These are phyloP conservation scores for Acrocephalus arundinaceus DNA, from an alignment of 2,113 vertebrate species.

Conservation along the genomic window DNA sequence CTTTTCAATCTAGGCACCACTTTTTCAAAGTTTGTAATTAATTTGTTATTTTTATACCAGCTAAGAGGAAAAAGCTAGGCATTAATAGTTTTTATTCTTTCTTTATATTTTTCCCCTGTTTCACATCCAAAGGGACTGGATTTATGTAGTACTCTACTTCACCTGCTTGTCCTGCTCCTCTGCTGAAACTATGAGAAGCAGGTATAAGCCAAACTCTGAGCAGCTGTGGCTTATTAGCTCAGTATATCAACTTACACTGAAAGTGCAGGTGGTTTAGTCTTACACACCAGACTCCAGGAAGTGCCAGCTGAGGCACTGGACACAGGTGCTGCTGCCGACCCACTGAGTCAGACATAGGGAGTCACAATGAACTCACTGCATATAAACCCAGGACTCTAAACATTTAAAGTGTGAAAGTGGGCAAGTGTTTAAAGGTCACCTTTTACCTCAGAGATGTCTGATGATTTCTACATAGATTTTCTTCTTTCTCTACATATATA, in stretches of 20 bases:
- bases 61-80: neutral
- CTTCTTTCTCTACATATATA: neutral
- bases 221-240: neutral
- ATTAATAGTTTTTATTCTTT: neutral
- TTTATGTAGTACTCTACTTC: neutral
- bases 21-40: slow-evolving; percentile 4
- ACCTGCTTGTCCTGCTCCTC: neutral
- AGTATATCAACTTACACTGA: neutral
- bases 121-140: neutral
- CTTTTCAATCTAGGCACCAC: neutral
- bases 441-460: slow-evolving; percentile 12
- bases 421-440: neutral
- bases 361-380: neutral
- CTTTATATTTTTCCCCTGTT: neutral
- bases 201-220: neutral
- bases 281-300: neutral
- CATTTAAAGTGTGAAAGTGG: neutral
- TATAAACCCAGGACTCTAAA: neutral
- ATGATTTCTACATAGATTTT: neutral
- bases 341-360: neutral
- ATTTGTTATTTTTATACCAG: neutral
- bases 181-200: neutral
- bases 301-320: neutral
- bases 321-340: neutral
- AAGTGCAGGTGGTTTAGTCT: neutral